Percentiles rank a stretch among this genome's conserved stretches.
These are phyloP conservation scores for Ceratina australensis DNA, from an alignment of 1,140 invertebrate species.

Conservation along the genomic window DNA sequence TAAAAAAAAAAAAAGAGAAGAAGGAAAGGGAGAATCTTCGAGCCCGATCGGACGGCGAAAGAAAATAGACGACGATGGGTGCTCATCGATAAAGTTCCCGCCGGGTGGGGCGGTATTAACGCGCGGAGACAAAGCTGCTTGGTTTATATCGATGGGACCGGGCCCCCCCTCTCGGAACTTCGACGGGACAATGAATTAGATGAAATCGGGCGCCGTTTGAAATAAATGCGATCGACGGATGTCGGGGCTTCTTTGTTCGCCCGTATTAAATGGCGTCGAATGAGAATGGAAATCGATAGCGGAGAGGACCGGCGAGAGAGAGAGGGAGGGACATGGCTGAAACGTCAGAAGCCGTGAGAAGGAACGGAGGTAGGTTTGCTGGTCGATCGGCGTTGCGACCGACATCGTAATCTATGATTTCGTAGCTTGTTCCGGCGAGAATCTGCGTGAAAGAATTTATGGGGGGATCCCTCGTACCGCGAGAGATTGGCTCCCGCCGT, in stretches of 20 bases:
- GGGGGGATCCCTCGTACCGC: conserved; percentile 37
- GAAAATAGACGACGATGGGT: background rate
- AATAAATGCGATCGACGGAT: conserved; percentile 56
- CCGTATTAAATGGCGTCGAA: conserved; percentile 61
- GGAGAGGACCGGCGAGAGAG: background rate
- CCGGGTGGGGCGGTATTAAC: conserved; percentile 13
- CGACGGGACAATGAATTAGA: conserved; percentile 57
- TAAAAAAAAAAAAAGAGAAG: background rate
- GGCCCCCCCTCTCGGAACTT: conserved; percentile 27
- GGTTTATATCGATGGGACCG: conserved; percentile 36
- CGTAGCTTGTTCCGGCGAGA: conserved; percentile 38
- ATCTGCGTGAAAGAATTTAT: conserved; percentile 59
- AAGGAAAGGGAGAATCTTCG: conserved; percentile 9
- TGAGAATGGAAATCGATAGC: conserved; percentile 63
- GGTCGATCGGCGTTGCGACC: conserved; percentile 10
- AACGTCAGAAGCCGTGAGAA: background rate
- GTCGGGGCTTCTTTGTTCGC: conserved; percentile 57
- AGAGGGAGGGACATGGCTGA: background rate
- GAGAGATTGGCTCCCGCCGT: conserved; percentile 57
- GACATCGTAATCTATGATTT: conserved; percentile 56
- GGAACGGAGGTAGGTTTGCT: background rate
- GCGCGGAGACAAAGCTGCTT: conserved; percentile 28
- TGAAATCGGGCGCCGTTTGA: conserved; percentile 56
- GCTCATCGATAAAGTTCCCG: conserved; percentile 29
- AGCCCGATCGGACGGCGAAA: background rate